Evolutionary conservation across 2,888 invertebrate species (phyloP), one percentile per base, ranked within the genome.

Genomic region (Lasioglossum marginatum): DNA sequence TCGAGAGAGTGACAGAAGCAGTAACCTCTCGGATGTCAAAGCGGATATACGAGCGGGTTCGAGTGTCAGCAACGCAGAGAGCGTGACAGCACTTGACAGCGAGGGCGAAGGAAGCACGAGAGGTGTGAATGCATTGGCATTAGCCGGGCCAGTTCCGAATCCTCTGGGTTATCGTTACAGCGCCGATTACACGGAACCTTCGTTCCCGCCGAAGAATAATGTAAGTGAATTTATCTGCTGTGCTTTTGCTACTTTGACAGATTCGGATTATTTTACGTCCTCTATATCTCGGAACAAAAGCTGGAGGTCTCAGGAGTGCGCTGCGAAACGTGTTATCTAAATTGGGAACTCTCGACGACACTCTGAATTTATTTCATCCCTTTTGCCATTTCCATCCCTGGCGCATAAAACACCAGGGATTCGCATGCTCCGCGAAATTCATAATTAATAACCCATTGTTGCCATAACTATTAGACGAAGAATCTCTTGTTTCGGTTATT

Each of bases 11-110:
- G 98, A 99, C 94, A 96, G 98, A 90, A 98, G 98, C 93, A 98
- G 98, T 77, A 98, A 98, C 94, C 98, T 98, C 92, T 98, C 98
- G 89, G 98, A 98, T 95, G 96, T 98, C 94, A 99, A 99, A 95
- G 96, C 98, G 89, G 98, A 99, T 95, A 96, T 98, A 87, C 96
- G 98, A 84, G 98, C 98, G 73, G 97, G 97, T 16, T 97, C 97
- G 87, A 97, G 97, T 63, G 97, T 97, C 92, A 97, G 97, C 94
- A 97, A 98, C 94, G 96, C 96, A 95, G 97, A 97, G 93, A 96
- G 96, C 96, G 95, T 95, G 95, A 96, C 95, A 94, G 96, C 94
- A 93, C 96, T 92, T 94, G 96, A 92, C 93, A 95, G 95, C 90
- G 95, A 95, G 91, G 96, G 96, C 48, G 96, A 96, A 95, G 92